Evolutionary conservation across 1,140 invertebrate species (phyloP).

Genomic region (Amyelois transitella): DNA sequence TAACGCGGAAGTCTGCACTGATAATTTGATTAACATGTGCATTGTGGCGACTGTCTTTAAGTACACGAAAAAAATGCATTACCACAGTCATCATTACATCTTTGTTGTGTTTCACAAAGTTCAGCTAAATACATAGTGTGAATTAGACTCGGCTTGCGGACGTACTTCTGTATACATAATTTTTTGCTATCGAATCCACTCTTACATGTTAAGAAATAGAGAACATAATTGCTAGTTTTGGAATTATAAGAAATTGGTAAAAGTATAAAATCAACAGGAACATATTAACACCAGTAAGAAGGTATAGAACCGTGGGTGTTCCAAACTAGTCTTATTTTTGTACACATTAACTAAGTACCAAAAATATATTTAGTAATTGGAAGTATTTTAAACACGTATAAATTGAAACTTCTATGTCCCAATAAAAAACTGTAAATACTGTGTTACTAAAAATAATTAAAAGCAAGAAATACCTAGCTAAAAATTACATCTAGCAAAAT

Average conservation of each 20-base stretch:
- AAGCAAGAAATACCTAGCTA: not conserved
- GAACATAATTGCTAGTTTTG: conserved; percentile 31
- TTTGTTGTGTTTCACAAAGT: conserved; percentile 64
- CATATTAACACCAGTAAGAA: conserved; percentile 57
- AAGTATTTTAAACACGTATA: too few species aligned
- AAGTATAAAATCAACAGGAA: conserved; percentile 58
- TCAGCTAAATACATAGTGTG: conserved; percentile 66
- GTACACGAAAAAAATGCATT: conserved; percentile 62
- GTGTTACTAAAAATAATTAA: not conserved
- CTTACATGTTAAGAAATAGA: conserved; percentile 32
- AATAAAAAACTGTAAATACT: not conserved
- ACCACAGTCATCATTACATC: conserved; percentile 60
- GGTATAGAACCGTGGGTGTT: conserved; percentile 62
- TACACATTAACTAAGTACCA: conserved; percentile 28
- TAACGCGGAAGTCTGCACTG: conserved; percentile 58
- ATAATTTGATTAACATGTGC: conserved; percentile 65
- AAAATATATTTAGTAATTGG: conserved; percentile 35
- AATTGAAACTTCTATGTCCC: too few species aligned
- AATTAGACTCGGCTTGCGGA: conserved; percentile 52
- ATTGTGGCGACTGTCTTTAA: conserved; percentile 56
- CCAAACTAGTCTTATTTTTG: conserved; percentile 45
- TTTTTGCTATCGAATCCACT: conserved; percentile 14
- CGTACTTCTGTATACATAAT: conserved; percentile 10
- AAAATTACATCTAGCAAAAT: not conserved
- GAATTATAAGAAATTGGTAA: conserved; percentile 28